Conservation (phyloP, 2,113 vertebrate genomes). For the Tretioscincus oriximinensis region DNA sequence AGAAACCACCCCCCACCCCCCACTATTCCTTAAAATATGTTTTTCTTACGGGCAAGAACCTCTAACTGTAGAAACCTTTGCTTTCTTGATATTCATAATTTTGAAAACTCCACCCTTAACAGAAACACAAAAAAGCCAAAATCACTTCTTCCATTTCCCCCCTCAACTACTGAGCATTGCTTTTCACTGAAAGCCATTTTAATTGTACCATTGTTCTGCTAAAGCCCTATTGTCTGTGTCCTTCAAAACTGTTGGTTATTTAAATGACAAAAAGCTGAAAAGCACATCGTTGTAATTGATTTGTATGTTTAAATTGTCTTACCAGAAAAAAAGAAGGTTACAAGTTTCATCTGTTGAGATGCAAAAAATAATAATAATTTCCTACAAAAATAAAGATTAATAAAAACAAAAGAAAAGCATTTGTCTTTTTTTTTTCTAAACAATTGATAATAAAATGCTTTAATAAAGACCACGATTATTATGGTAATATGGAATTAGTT, state of each 20-base stretch:
- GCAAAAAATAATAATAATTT: conserved; percentile 69
- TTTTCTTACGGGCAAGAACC: conserved; percentile 44
- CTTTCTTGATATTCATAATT: conserved; percentile 48
- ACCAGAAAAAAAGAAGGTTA: conserved; percentile 70
- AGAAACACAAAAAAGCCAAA: conserved; percentile 55
- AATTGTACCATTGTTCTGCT: conserved; percentile 72
- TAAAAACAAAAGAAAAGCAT: conserved; percentile 27
- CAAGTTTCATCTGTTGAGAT: conserved; percentile 64
- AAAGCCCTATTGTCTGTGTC: conserved; percentile 73
- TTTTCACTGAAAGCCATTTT: conserved; percentile 63
- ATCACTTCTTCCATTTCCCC: conserved; percentile 52
- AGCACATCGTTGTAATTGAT: conserved; percentile 72
- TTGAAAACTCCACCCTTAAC: conserved; percentile 48
- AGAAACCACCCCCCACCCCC: no score
- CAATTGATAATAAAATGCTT: neutral
- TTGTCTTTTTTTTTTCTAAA: neutral
- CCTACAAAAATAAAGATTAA: conserved; percentile 47
- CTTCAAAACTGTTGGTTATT: conserved; percentile 69
- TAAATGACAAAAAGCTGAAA: conserved; percentile 65
- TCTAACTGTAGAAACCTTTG: conserved; percentile 26
- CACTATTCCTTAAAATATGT: conserved; percentile 12
- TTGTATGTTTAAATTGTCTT: conserved; percentile 73
- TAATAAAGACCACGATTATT: neutral
- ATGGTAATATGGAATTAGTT: neutral
- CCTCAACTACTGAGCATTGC: conserved; percentile 63